These are phyloP conservation scores for Oryzias sinensis DNA, from an alignment of 2,797 vertebrate genomes.

Conservation along the genomic window DNA sequence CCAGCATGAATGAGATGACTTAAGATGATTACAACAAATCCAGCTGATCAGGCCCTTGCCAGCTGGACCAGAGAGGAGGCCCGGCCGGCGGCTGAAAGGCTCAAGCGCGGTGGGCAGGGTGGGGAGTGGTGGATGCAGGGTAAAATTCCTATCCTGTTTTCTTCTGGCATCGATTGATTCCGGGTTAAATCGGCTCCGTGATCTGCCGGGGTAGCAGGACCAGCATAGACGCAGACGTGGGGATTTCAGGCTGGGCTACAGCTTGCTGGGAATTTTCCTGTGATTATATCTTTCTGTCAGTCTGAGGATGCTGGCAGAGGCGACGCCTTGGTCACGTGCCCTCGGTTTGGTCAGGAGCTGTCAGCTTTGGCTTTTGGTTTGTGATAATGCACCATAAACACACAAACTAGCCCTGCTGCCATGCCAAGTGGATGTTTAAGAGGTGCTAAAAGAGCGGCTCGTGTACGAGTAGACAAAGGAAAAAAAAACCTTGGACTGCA, in stretches of 20 bases:
- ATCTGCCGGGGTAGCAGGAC: slow-evolving; percentile 36
- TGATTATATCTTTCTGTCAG: slow-evolving; percentile 30
- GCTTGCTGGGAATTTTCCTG: slow-evolving; percentile 43
- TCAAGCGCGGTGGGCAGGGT: slow-evolving; percentile 33
- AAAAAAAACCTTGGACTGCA: slow-evolving; percentile 13
- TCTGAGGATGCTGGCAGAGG: slow-evolving; percentile 17
- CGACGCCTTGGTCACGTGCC: neutral
- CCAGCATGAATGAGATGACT: slow-evolving; percentile 55
- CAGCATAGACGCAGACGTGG: slow-evolving; percentile 40
- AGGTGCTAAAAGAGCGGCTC: neutral
- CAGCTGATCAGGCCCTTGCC: slow-evolving; percentile 62
- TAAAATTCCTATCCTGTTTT: slow-evolving; percentile 49
- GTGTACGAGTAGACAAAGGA: slow-evolving; percentile 5
- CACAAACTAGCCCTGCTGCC: neutral
- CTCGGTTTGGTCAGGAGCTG: too few relatives aligned
- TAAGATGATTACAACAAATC: slow-evolving; percentile 72
- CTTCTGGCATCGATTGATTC: slow-evolving; percentile 36
- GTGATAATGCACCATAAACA: too few relatives aligned
- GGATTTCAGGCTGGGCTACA: slow-evolving; percentile 38
- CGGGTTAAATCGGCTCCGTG: slow-evolving; percentile 43
- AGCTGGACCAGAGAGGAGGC: slow-evolving; percentile 61
- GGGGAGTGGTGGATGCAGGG: slow-evolving; percentile 15
- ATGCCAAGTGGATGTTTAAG: neutral
- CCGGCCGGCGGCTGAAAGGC: slow-evolving; percentile 53
- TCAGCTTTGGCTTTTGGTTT: too few relatives aligned